These are phyloP conservation scores for Strigops habroptila DNA, from an alignment of 2,113 vertebrate genomes.

Conservation along the genomic window DNA sequence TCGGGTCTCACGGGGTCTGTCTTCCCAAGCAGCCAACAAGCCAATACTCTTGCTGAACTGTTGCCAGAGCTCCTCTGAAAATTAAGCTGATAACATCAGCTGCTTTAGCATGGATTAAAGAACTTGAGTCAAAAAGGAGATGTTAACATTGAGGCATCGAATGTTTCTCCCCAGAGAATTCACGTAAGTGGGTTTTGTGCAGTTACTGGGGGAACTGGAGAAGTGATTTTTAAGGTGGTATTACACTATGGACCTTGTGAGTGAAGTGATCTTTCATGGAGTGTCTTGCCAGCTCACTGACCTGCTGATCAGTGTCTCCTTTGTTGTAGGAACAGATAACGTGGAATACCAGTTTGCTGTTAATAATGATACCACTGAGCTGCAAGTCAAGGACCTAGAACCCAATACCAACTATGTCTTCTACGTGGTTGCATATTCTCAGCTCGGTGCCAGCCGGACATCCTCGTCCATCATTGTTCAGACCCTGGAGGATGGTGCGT, in stretches of 20 bases:
- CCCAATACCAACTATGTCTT: conserved; percentile 92
- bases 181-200: neutral
- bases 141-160: neutral
- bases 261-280: neutral
- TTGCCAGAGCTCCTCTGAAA: neutral
- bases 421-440: conserved; percentile 94
- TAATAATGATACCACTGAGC: conserved; percentile 95
- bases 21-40: neutral
- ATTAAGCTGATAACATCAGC: neutral
- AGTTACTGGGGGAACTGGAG: neutral
- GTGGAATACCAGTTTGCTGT: conserved; percentile 96
- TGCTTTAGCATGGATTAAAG: neutral
- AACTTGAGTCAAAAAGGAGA: neutral
- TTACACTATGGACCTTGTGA: neutral
- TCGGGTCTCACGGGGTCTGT: neutral
- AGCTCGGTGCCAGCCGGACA: conserved; percentile 88
- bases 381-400: conserved; percentile 89
- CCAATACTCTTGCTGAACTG: neutral
- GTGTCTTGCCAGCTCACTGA: neutral
- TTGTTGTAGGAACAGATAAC: conserved; percentile 79
- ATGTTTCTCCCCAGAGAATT: neutral
- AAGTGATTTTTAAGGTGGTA: neutral
- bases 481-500: conserved; percentile 92
- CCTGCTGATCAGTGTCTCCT: conserved; percentile 28
- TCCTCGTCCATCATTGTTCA: conserved; percentile 84